Evolutionary conservation across 2,888 invertebrate species (phyloP), one percentile per base, ranked within the genome.

Genomic region (Sturmia bella): DNA sequence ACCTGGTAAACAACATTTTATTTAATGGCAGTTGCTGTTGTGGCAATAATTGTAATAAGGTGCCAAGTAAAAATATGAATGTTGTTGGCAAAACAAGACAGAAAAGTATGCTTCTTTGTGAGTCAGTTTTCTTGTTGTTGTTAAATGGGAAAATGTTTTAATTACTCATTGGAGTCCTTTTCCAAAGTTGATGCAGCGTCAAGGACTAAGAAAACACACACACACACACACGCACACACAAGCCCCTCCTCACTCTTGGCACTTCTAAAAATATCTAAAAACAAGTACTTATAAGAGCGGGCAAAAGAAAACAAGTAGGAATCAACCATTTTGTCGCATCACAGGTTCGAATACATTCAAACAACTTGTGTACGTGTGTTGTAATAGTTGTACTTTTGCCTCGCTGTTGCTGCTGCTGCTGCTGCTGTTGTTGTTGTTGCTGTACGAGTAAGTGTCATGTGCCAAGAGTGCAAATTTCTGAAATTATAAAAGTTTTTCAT

Each of bases 81-180:
- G 64, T 39, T 59, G 24, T 70, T 74, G 19, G 37, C 52, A 45
- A 66, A 1, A 11, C 27, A 69, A n/a, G 13, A 45, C 41, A 79
- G 63, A 78, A 80, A 75, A 64, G n/a, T n/a, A n/a, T n/a, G 81
- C 76, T 85, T 79, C 80, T 85, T 80, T 79, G 79, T 83, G 84
- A 83, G 76, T 77, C 84, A 84, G 74, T 82, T 79, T 79, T 79
- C 78, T 77, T 77, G 69, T 80, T 75, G 73, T 80, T 80, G 76
- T 72, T 43, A 74, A 84, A 83, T 84, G 83, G 77, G 84, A 87
- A 89, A 89, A 88, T 87, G 86, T 89, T 89, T 89, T 89, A 89
- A 89, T 89, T 89, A 89, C 89, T 87, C 89, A 87, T 87, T 87
- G 85, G 87, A 85, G 86, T 83, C 77, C 83, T 82, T 72, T 84